Evolutionary conservation across 2,888 invertebrate genomes (phyloP).

Genomic region (Amblyjoppa proteus): DNA sequence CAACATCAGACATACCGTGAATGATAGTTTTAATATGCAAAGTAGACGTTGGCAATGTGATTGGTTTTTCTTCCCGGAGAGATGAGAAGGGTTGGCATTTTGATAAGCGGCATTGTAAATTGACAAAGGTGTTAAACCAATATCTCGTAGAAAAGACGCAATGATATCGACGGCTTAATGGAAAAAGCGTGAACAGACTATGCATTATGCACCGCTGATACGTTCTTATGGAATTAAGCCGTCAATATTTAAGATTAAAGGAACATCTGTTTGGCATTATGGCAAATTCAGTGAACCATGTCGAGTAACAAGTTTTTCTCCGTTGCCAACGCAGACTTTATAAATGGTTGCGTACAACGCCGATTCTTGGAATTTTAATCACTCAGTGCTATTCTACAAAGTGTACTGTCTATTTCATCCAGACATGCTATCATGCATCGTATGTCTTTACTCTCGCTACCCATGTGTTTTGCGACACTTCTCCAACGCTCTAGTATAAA

Average conservation of each 20-base stretch:
- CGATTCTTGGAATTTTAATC: slow-evolving; percentile 40
- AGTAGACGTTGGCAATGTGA: no score
- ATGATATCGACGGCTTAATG: no score
- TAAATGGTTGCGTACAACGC: background rate
- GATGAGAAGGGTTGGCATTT: no score
- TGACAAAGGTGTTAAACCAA: no score
- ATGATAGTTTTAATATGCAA: no score
- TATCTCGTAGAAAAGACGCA: no score
- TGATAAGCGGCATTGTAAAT: no score
- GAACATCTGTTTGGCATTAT: background rate
- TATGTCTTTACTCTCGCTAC: background rate
- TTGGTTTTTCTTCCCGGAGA: no score
- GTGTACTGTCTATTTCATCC: background rate
- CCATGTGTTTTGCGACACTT: slow-evolving; percentile 11
- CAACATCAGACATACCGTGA: no score
- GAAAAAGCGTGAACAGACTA: no score
- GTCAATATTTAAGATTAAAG: background rate
- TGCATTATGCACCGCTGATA: no score
- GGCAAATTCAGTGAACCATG: background rate
- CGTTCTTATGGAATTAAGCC: background rate
- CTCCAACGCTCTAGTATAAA: slow-evolving; percentile 11
- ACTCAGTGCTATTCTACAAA: slow-evolving; percentile 7
- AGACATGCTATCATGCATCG: slow-evolving; percentile 1
- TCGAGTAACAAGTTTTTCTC: background rate
- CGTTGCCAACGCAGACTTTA: background rate